Base-by-base conservation (phyloP, 2,888 invertebrate species). In the Cylindroiulus punctatus region DNA sequence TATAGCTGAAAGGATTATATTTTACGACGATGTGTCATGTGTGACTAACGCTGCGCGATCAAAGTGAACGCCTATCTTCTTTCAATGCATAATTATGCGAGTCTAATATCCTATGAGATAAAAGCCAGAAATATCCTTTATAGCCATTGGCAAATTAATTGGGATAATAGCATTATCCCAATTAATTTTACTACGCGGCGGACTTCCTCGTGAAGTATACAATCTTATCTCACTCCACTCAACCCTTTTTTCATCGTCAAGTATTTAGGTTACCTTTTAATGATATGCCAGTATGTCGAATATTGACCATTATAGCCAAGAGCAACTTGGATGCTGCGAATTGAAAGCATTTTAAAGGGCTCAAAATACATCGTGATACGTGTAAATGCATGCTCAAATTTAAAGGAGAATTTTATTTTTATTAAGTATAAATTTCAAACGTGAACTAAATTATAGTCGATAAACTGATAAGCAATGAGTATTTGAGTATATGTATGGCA, bases 1-100 rank as follows among this genome's bases (percentile, higher is more conserved):
- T 65, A 65, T 65, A 65, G 65, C 65, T 65, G 65, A 65, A 65
- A 65, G 65, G 65, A 65, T 65, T 65, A 65, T 65, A 65, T 65
- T 65, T 65, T 65, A 65, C 26, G n/a, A 65, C 65, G 65, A 65
- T n/a, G 65, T 65, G 65, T 65, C n/a, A 65, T n/a, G 65, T 65
- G 65, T 65, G 65, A 65, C 65, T 65, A 65, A 65, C 65, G 14
- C 26, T 65, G 65, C 22, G 65, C 65, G 65, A 65, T 65, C 65
- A 65, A 65, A 65, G 65, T 65, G 65, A 65, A 65, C 65, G 65
- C 65, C 65, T 65, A 65, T 65, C 65, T 65, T 65, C 65, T 12
- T 65, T 65, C 65, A 26, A 65, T 65, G 65, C 12, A 65, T 65
- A 65, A 65, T 65, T 65, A 65, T 65, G 65, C 65, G 65, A 65